Evolutionary conservation across 1,140 invertebrate species (phyloP).

Genomic region (Littorina saxatilis): DNA sequence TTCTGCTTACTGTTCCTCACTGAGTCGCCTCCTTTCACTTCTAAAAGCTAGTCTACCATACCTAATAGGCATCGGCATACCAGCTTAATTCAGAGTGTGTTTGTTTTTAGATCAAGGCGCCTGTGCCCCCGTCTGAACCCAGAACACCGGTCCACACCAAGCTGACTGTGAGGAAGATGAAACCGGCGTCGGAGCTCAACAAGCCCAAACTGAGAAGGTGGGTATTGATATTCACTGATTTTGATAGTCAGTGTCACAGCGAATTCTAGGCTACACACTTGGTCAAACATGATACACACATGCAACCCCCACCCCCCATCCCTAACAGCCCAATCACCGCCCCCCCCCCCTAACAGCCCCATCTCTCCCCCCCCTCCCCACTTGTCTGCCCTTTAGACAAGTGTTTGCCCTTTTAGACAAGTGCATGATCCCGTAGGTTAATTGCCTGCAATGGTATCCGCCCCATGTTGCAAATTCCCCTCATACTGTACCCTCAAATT

Average conservation of each 20-base stretch:
- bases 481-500: too few relatives aligned
- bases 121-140: conserved; percentile 54
- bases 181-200: conserved; percentile 60
- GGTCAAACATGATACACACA: too few relatives aligned
- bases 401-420: not conserved
- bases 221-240: not conserved
- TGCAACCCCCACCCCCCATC: not conserved
- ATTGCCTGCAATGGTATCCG: too few relatives aligned
- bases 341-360: not conserved
- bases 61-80: too few relatives aligned
- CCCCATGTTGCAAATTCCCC: too few relatives aligned
- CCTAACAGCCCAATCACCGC: not conserved
- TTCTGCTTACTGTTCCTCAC: too few relatives aligned
- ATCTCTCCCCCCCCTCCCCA: not conserved
- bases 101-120: conserved; percentile 59
- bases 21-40: too few relatives aligned
- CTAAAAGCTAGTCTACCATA: too few relatives aligned
- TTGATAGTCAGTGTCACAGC: too few relatives aligned
- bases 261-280: too few relatives aligned
- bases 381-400: not conserved
- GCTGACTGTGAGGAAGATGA: conserved; percentile 64
- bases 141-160: conserved; percentile 38
- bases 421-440: too few relatives aligned
- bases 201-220: conserved; percentile 53
- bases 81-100: too few relatives aligned